Conservation (phyloP, 2,888 invertebrate species). For the Thelaira solivaga region DNA sequence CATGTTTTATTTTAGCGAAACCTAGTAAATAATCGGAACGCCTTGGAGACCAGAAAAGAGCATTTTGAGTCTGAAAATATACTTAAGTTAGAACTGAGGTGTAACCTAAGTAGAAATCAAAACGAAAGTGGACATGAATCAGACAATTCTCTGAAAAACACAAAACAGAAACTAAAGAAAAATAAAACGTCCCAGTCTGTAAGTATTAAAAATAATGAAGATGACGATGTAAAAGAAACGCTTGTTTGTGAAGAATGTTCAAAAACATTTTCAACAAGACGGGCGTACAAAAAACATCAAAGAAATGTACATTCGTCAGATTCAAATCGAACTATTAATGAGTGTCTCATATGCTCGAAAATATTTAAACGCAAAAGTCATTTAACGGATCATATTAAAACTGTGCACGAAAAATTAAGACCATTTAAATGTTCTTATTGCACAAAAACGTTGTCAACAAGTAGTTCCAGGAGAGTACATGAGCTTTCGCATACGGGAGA, state of each 20-base stretch:
- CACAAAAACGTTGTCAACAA: conserved; percentile 37
- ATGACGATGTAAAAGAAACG: not conserved
- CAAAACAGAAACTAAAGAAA: not conserved
- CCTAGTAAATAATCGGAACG: no score
- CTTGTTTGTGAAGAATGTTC: conserved; percentile 35
- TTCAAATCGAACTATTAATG: not conserved
- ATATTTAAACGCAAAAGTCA: conserved; percentile 54
- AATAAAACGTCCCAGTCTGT: not conserved
- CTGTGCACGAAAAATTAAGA: conserved; percentile 53
- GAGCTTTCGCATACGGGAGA: conserved; percentile 55
- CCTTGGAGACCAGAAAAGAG: no score
- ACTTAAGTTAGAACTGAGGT: no score
- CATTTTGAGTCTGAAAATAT: no score
- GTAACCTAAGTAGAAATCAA: no score
- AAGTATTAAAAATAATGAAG: not conserved
- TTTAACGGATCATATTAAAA: conserved; percentile 42
- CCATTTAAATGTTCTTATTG: conserved; percentile 57
- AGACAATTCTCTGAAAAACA: not conserved
- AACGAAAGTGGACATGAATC: not conserved
- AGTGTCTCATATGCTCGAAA: conserved; percentile 44
- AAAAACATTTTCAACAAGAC: conserved; percentile 6
- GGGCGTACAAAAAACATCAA: conserved; percentile 28
- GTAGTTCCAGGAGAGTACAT: conserved; percentile 43
- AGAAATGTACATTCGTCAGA: conserved; percentile 26
- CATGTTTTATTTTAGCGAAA: no score